Conservation (phyloP, 1,140 invertebrate genomes). For the Harlomillsia oculata region DNA sequence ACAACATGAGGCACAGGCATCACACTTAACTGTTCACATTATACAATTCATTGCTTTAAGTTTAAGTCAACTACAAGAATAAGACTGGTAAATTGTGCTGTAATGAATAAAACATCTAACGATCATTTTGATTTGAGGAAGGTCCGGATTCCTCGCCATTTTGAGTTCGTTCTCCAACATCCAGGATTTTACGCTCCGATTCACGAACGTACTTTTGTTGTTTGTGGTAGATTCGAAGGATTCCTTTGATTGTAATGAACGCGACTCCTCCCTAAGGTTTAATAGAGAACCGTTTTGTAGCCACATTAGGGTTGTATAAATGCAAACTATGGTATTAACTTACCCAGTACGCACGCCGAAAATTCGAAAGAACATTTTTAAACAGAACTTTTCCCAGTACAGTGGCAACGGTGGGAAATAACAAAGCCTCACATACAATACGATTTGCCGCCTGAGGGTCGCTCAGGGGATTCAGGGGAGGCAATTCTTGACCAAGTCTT, state of each 20-base stretch:
- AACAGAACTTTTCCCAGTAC: slow-evolving; percentile 86
- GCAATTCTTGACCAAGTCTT: slow-evolving; percentile 43
- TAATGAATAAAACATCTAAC: no score
- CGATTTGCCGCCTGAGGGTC: slow-evolving; percentile 78
- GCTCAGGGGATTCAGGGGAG: slow-evolving; percentile 55
- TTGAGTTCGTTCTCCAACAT: slow-evolving; percentile 51
- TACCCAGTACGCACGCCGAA: slow-evolving; percentile 77
- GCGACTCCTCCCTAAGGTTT: slow-evolving; percentile 81
- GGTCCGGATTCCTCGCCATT: no score
- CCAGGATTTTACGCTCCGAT: slow-evolving; percentile 68
- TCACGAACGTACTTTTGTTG: slow-evolving; percentile 81
- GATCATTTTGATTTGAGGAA: no score
- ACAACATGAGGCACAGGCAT: no score
- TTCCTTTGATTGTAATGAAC: slow-evolving; percentile 85
- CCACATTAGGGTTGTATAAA: no score
- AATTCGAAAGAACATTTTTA: slow-evolving; percentile 73
- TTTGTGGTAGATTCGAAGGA: slow-evolving; percentile 90
- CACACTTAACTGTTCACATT: no score
- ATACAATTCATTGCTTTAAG: no score
- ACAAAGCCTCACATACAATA: slow-evolving; percentile 81
- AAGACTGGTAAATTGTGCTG: no score
- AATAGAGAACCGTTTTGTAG: no score
- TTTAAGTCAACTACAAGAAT: no score
- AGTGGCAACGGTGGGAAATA: slow-evolving; percentile 88
- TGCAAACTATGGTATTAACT: no score